phyloP scores from a whole-genome alignment of 2,888 invertebrate species.

The Pardosa pseudoannulata region DNA sequence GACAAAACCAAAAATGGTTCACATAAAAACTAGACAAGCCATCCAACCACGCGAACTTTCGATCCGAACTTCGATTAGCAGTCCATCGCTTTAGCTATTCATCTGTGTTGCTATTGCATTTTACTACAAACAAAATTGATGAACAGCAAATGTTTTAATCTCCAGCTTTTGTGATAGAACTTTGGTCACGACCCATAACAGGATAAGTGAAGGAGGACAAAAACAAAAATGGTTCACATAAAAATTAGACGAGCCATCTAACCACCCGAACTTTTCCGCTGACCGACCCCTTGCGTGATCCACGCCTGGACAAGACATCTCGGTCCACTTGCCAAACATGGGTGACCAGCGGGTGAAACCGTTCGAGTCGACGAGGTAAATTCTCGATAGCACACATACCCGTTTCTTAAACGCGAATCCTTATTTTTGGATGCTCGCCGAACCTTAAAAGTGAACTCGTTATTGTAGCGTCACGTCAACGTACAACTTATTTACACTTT shows the following conservation, averaged over 20 bases:
- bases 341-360: not conserved
- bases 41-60: too few relatives aligned
- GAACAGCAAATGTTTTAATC: too few relatives aligned
- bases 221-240: too few relatives aligned
- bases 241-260: not conserved
- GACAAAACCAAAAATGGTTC: too few relatives aligned
- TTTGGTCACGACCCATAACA: too few relatives aligned
- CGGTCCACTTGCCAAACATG: slow-evolving; percentile 24
- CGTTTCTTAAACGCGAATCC: not conserved
- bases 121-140: too few relatives aligned
- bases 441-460: not conserved
- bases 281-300: slow-evolving; percentile 11
- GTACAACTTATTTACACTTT: not conserved
- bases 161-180: too few relatives aligned
- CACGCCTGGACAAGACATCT: slow-evolving; percentile 4
- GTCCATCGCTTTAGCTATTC: too few relatives aligned
- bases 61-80: too few relatives aligned
- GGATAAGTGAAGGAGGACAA: too few relatives aligned
- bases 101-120: too few relatives aligned
- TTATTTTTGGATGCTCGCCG: not conserved
- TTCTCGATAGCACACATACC: not conserved
- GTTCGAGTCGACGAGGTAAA: not conserved
- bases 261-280: not conserved
- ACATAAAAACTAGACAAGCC: too few relatives aligned
- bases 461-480: not conserved